These are phyloP conservation scores for Chymomyza costata DNA, from an alignment of 1,140 invertebrate species.

Conservation along the genomic window DNA sequence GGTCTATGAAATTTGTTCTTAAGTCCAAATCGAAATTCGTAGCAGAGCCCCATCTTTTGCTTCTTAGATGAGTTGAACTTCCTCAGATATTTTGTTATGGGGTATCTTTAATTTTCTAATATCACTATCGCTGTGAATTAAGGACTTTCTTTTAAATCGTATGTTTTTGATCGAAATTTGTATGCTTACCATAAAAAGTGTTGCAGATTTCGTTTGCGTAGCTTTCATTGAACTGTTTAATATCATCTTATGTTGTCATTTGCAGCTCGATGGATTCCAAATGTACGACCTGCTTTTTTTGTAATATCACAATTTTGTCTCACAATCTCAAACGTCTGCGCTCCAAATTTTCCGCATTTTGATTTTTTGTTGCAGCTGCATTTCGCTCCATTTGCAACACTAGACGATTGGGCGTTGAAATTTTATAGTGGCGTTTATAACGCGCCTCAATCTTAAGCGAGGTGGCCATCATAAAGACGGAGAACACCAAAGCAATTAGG, in stretches of 20 bases:
- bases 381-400: slow-evolving; percentile 42
- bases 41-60: no score
- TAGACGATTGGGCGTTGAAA: slow-evolving; percentile 57
- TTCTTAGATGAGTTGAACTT: no score
- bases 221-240: no score
- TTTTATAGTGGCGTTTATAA: slow-evolving; percentile 33
- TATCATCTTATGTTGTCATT: no score
- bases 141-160: slow-evolving; percentile 3
- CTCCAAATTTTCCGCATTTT: slow-evolving; percentile 17
- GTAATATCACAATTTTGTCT: neutral
- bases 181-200: no score
- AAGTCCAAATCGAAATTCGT: no score
- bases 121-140: no score
- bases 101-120: no score
- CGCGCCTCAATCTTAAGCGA: slow-evolving; percentile 49
- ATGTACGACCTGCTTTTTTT: no score
- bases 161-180: slow-evolving; percentile 3
- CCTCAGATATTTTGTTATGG: no score
- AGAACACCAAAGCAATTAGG: slow-evolving; percentile 58
- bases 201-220: no score
- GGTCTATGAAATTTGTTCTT: no score
- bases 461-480: slow-evolving; percentile 60
- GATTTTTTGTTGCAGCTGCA: slow-evolving; percentile 3
- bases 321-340: slow-evolving; percentile 25
- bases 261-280: neutral